phyloP scores from a whole-genome alignment of 2,888 invertebrate species.

The Noctua fimbriata region DNA sequence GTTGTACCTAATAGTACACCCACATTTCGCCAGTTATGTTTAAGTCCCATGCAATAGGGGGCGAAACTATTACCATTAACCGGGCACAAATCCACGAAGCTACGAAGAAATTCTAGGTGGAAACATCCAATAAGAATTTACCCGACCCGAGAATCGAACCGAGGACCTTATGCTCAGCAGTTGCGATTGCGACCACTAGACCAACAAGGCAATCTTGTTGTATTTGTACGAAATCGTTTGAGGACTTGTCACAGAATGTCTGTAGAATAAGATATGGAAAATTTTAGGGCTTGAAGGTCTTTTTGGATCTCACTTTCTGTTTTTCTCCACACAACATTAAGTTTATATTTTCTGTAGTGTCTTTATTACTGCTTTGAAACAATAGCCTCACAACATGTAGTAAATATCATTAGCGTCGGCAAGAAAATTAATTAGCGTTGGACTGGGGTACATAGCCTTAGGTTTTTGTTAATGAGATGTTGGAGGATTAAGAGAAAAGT shows the following conservation, averaged over 20 bases:
- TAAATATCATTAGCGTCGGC: conserved; percentile 29
- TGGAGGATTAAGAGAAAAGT: not conserved
- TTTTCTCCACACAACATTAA: not conserved
- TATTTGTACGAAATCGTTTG: not conserved
- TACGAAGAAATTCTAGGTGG: too few relatives aligned
- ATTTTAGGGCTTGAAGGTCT: not conserved
- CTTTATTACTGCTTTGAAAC: conserved; percentile 13
- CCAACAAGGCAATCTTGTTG: not conserved
- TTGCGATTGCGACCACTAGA: too few relatives aligned
- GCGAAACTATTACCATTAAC: too few relatives aligned
- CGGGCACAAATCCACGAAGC: too few relatives aligned
- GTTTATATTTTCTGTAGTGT: not conserved
- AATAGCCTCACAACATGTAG: conserved; percentile 22
- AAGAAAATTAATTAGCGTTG: conserved; percentile 33
- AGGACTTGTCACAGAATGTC: not conserved
- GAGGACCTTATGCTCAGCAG: too few relatives aligned
- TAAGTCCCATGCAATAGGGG: too few relatives aligned
- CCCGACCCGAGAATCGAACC: too few relatives aligned
- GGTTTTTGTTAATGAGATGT: conserved; percentile 37
- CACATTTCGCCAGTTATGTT: too few relatives aligned
- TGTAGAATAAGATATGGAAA: not conserved
- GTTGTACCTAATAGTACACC: too few relatives aligned
- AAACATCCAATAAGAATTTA: too few relatives aligned
- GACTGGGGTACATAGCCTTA: not conserved
- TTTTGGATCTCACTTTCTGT: not conserved